Evolutionary conservation across 1,140 invertebrate genomes (phyloP).

Genomic region (Eumeta japonica): DNA sequence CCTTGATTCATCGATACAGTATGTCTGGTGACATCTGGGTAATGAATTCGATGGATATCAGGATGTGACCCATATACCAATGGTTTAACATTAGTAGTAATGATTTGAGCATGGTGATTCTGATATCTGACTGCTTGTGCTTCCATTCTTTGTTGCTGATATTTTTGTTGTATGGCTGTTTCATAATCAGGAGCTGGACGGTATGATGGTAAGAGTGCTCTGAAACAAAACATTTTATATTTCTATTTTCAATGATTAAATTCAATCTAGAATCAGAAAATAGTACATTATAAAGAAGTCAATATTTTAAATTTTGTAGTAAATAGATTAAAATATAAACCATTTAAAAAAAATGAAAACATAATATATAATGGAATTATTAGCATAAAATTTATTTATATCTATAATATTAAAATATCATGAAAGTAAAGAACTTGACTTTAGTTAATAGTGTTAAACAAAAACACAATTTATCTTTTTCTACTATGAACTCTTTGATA

Average conservation of each 20-base stretch:
- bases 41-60: conserved; percentile 62
- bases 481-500: no score
- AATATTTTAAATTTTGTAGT: conserved; percentile 5
- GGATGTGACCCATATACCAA: conserved; percentile 65
- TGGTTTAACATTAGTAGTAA: conserved; percentile 29
- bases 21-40: conserved; percentile 65
- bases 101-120: conserved; percentile 32
- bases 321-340: background rate
- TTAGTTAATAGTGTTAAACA: no score
- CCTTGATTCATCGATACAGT: conserved; percentile 41
- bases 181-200: conserved; percentile 92
- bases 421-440: no score
- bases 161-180: conserved; percentile 84
- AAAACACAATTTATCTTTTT: no score
- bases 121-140: conserved; percentile 41
- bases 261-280: background rate
- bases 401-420: no score
- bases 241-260: conserved; percentile 2
- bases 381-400: no score
- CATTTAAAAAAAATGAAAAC: background rate
- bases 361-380: no score
- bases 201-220: conserved; percentile 82
- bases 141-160: conserved; percentile 52
- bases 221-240: conserved; percentile 24
- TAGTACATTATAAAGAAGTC: background rate